A percentile compares a stretch with the other conserved stretches of the same genome.
These are phyloP conservation scores for Sebastes taczanowskii DNA, from an alignment of 2,797 vertebrate species.

Conservation along the genomic window DNA sequence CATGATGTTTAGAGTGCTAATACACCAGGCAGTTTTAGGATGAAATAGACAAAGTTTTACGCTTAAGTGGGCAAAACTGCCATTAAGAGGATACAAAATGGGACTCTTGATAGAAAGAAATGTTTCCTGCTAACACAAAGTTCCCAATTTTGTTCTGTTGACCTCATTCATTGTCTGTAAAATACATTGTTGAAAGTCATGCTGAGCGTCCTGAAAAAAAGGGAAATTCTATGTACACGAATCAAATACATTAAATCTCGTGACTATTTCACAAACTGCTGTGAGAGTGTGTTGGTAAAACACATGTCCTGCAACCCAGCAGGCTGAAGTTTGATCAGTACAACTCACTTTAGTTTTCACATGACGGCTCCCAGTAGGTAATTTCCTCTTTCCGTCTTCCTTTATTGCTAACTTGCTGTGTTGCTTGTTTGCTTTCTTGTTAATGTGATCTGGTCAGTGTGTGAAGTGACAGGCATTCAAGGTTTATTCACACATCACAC, in stretches of 20 bases:
- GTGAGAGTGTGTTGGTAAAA: no score
- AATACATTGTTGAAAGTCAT: no score
- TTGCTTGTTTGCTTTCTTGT: conserved; percentile 17
- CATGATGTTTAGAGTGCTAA: neutral
- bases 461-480: conserved; percentile 25
- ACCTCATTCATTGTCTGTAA: neutral
- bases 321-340: neutral
- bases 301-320: neutral
- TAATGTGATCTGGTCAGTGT: conserved; percentile 29
- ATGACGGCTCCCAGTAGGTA: neutral
- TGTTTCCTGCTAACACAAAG: neutral
- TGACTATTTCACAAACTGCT: no score
- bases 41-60: neutral
- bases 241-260: no score
- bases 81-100: neutral
- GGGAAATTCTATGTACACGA: no score
- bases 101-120: neutral
- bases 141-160: neutral
- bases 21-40: neutral
- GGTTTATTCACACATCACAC: conserved; percentile 39
- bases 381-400: neutral
- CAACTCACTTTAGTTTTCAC: neutral
- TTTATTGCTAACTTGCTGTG: neutral
- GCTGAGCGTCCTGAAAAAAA: no score
- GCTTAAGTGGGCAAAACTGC: neutral